Evolutionary conservation across 2,113 vertebrate genomes (phyloP).

Genomic region (Paralichthys olivaceus): DNA sequence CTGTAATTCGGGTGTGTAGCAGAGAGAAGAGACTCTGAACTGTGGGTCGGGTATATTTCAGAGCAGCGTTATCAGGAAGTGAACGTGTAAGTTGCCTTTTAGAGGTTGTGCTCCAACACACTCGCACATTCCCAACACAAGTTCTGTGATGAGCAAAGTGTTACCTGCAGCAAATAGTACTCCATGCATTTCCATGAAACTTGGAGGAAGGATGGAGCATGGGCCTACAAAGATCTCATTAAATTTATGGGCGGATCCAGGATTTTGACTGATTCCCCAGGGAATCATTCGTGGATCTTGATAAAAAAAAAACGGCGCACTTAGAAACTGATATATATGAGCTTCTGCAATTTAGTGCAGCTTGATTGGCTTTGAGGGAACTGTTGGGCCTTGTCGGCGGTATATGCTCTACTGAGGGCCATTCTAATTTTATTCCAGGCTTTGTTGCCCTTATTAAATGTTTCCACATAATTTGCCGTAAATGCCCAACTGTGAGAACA

Average conservation of each 20-base stretch:
- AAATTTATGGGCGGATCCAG: no score
- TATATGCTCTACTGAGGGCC: neutral
- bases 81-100: conserved; percentile 14
- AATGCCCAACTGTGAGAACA: conserved; percentile 30
- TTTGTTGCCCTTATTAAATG: conserved; percentile 43
- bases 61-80: neutral
- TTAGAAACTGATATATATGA: no score
- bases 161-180: neutral
- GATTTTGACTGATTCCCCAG: neutral
- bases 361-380: no score
- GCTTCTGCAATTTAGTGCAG: no score
- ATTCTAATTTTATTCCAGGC: neutral
- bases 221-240: no score
- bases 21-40: neutral
- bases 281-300: no score
- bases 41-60: neutral
- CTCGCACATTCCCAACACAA: conserved; percentile 10
- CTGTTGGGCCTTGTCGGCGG: no score
- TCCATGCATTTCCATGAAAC: no score
- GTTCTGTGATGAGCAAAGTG: neutral
- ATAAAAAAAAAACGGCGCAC: no score
- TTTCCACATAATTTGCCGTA: conserved; percentile 34
- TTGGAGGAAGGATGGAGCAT: no score
- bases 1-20: neutral
- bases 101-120: conserved; percentile 3